Conservation (phyloP, 37 sponge, comb jelly and placozoan species). For the Oopsacas minuta region DNA sequence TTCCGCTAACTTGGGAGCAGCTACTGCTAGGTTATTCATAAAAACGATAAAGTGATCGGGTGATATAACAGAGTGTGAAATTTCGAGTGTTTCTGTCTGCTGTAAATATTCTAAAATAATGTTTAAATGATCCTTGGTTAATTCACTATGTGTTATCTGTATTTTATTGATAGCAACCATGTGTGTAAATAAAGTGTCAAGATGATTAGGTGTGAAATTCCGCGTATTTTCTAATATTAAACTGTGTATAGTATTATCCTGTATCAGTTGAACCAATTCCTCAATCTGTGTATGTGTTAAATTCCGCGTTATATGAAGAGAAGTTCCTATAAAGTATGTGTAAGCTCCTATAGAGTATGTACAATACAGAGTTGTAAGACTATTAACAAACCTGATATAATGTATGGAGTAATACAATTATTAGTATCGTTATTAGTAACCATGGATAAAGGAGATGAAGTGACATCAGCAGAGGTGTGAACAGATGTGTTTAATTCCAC, state of each 20-base stretch:
- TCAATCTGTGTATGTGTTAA: background rate
- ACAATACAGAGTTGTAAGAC: too few relatives aligned
- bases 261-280: background rate
- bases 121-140: background rate
- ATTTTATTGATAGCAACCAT: background rate
- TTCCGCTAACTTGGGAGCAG: background rate
- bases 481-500: too few relatives aligned
- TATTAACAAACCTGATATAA: too few relatives aligned
- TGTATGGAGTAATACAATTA: too few relatives aligned
- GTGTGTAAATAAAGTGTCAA: background rate
- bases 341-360: too few relatives aligned
- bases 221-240: background rate
- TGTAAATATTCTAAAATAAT: background rate
- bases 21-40: background rate
- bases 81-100: background rate
- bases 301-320: background rate
- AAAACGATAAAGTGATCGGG: background rate
- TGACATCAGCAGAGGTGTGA: too few relatives aligned
- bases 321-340: background rate
- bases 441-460: too few relatives aligned
- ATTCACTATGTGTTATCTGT: background rate
- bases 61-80: background rate
- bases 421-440: too few relatives aligned
- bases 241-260: background rate
- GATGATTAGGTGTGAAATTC: background rate